A percentile compares a stretch with the other conserved stretches of the same genome.
phyloP scores from a whole-genome alignment of 2,797 vertebrate species.

The Manis pentadactyla region DNA sequence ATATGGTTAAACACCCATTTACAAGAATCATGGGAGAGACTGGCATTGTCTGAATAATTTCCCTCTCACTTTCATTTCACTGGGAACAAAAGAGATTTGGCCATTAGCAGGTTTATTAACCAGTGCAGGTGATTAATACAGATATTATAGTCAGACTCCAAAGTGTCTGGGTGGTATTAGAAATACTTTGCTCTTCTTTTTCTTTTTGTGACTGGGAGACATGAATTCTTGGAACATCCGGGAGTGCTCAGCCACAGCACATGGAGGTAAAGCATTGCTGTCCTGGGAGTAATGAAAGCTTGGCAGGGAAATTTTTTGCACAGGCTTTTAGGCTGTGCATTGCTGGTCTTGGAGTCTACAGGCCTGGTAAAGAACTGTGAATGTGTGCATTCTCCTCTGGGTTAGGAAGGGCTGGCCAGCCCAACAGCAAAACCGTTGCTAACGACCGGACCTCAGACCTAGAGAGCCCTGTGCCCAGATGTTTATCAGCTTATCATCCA shows the following conservation, averaged over 20 bases:
- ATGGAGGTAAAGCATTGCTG: constrained; percentile 17
- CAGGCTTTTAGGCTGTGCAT: neutral
- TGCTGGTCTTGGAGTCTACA: neutral
- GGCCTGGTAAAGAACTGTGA: neutral
- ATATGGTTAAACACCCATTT: neutral
- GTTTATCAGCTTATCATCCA: neutral
- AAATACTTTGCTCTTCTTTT: neutral
- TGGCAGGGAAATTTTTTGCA: neutral
- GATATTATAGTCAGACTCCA: neutral
- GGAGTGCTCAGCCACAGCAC: neutral
- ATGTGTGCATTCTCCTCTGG: neutral
- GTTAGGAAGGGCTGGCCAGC: neutral
- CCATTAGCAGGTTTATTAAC: constrained; percentile 22
- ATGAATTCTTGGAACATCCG: neutral
- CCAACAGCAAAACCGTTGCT: neutral
- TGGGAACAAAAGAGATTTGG: constrained; percentile 31
- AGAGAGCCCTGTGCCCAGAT: neutral
- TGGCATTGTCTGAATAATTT: constrained; percentile 39
- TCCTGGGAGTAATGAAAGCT: constrained; percentile 25
- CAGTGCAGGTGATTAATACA: neutral
- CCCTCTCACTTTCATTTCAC: neutral
- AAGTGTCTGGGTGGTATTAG: neutral
- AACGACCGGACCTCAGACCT: neutral
- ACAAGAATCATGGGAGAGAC: neutral
- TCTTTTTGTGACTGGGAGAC: neutral